Percentiles rank a stretch among this genome's conserved stretches.
Evolutionary conservation across 2,888 invertebrate species (phyloP).

Genomic region (Heteropelma amictum): DNA sequence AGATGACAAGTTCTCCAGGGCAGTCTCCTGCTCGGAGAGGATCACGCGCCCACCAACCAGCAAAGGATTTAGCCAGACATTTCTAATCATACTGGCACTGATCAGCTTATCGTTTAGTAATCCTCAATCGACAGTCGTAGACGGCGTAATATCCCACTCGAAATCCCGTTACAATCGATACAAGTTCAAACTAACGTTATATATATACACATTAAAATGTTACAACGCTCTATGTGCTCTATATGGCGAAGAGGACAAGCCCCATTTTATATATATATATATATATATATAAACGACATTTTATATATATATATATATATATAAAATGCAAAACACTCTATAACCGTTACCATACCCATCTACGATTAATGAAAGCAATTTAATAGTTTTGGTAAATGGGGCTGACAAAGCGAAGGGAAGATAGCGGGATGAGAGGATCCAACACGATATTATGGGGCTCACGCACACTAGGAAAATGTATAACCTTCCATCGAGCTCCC

Average conservation of each 20-base stretch:
- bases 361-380: constrained; percentile 55
- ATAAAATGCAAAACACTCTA: not conserved
- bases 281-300: constrained; percentile 3
- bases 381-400: constrained; percentile 2
- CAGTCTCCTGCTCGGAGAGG: constrained; percentile 51
- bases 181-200: constrained; percentile 29
- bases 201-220: constrained; percentile 12
- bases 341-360: constrained; percentile 17
- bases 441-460: constrained; percentile 12
- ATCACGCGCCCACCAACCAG: constrained; percentile 41
- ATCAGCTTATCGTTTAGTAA: constrained; percentile 62
- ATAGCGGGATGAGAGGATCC: constrained; percentile 49
- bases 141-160: constrained; percentile 57
- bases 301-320: constrained; percentile 3
- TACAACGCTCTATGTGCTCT: not conserved
- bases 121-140: constrained; percentile 63
- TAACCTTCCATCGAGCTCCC: not conserved
- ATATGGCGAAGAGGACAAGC: not conserved
- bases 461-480: constrained; percentile 8
- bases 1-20: constrained; percentile 42
- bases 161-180: constrained; percentile 60
- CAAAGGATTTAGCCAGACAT: constrained; percentile 59
- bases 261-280: constrained; percentile 16
- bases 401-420: constrained; percentile 29
- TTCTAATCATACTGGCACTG: constrained; percentile 62